phyloP scores from a whole-genome alignment of 2,113 vertebrate species.

The Spea multiplicata region DNA sequence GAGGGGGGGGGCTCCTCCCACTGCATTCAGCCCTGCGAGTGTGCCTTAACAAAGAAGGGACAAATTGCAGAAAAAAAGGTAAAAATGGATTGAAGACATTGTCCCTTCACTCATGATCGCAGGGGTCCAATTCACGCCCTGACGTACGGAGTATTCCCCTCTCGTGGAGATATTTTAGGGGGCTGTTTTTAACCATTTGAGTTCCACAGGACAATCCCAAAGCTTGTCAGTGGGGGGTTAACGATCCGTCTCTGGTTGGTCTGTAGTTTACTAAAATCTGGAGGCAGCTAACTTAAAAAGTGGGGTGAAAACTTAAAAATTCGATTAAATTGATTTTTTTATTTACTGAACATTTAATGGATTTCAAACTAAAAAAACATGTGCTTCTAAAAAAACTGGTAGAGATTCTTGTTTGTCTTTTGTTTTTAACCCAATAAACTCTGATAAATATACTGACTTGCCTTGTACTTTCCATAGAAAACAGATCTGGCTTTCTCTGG shows the following conservation, averaged over 20 bases:
- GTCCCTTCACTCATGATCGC: constrained; percentile 2
- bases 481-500: constrained; percentile 6
- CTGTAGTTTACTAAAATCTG: neutral
- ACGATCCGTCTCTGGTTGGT: neutral
- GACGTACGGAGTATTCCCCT: neutral
- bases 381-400: too few relatives aligned
- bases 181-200: too few relatives aligned
- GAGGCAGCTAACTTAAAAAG: too few relatives aligned
- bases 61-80: constrained; percentile 55
- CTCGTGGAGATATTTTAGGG: too few relatives aligned
- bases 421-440: neutral
- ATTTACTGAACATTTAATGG: too few relatives aligned
- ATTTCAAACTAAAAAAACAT: too few relatives aligned
- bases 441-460: neutral
- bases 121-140: neutral
- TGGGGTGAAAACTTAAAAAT: too few relatives aligned
- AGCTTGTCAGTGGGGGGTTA: neutral
- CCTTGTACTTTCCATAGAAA: neutral
- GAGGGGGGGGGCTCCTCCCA: constrained; percentile 38
- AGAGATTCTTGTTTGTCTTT: too few relatives aligned
- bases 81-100: neutral
- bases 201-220: neutral
- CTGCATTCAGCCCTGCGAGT: constrained; percentile 56
- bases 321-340: too few relatives aligned
- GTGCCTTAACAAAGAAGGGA: constrained; percentile 67